A percentile compares a stretch with the other conserved stretches of the same genome.
Evolutionary conservation across 2,888 invertebrate genomes (phyloP).

Genomic region (Norana najaformis): DNA sequence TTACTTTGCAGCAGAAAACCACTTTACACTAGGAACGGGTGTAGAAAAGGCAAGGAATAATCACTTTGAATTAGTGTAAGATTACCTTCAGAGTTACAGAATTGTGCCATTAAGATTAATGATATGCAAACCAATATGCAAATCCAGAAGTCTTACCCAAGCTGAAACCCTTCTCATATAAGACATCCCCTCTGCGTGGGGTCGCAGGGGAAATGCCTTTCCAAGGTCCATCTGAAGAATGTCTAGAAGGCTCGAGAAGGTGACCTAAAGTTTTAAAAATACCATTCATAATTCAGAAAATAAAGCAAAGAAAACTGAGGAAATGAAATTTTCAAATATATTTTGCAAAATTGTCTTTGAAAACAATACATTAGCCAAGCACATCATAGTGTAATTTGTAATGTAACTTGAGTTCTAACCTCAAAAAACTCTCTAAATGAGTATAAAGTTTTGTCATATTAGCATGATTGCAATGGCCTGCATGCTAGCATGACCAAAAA

Average conservation of each 20-base stretch:
- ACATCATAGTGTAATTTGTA: too few relatives aligned
- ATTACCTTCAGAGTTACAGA: neutral
- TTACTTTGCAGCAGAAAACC: too few relatives aligned
- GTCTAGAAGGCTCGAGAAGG: neutral
- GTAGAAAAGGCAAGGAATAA: neutral
- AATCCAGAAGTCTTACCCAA: slow-evolving; percentile 7
- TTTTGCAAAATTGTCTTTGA: too few relatives aligned
- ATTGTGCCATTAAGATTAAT: too few relatives aligned
- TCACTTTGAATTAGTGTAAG: neutral
- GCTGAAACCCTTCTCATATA: neutral
- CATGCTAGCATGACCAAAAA: too few relatives aligned
- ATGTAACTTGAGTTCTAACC: too few relatives aligned
- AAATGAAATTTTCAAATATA: neutral
- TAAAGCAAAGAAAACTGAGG: neutral
- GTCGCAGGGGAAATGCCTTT: slow-evolving; percentile 18
- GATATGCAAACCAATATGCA: neutral
- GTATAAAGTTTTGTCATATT: too few relatives aligned
- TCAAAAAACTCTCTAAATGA: too few relatives aligned
- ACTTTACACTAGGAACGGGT: too few relatives aligned
- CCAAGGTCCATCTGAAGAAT: neutral
- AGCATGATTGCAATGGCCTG: too few relatives aligned
- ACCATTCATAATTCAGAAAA: neutral
- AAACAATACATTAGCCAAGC: neutral
- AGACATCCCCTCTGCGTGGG: slow-evolving; percentile 22
- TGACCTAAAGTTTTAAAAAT: neutral